A percentile compares a stretch with the other conserved stretches of the same genome.
phyloP scores from a whole-genome alignment of 2,888 invertebrate species.

The Hofmannophila pseudospretella region DNA sequence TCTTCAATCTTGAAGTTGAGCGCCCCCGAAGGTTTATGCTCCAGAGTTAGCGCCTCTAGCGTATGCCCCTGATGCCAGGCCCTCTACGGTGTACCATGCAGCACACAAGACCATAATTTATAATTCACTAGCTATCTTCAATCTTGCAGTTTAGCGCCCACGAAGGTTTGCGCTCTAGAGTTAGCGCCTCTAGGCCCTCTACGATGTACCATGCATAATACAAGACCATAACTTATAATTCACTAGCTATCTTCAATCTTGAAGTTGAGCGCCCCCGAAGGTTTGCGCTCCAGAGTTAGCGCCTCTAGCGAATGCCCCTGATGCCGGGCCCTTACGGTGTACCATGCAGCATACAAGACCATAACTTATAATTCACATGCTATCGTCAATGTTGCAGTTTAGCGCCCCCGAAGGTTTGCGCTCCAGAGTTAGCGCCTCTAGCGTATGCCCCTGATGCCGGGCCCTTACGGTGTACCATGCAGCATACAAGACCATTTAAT shows the following conservation, averaged over 20 bases:
- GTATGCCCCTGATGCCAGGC: conserved; percentile 20
- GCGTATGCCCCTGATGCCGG: conserved; percentile 21
- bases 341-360: conserved; percentile 37
- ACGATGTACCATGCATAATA: conserved; percentile 21
- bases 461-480: conserved; percentile 3
- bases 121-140: conserved; percentile 66
- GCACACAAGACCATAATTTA: conserved; percentile 51
- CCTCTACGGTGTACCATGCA: too few relatives aligned
- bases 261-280: too few relatives aligned
- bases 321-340: too few relatives aligned
- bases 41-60: too few relatives aligned
- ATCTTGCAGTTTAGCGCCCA: too few relatives aligned
- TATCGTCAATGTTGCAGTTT: conserved; percentile 73
- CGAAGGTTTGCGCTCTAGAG: too few relatives aligned
- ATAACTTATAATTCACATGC: conserved; percentile 50
- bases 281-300: too few relatives aligned
- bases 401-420: too few relatives aligned
- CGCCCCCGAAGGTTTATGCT: too few relatives aligned
- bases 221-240: conserved; percentile 61
- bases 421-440: too few relatives aligned
- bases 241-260: conserved; percentile 69
- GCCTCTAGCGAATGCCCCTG: conserved; percentile 26
- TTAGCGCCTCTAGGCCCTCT: too few relatives aligned
- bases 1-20: conserved; percentile 72
- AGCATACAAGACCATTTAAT: conserved; percentile 48